Conservation (phyloP, 2,888 invertebrate genomes). For the Hipparchia sbordonii region DNA sequence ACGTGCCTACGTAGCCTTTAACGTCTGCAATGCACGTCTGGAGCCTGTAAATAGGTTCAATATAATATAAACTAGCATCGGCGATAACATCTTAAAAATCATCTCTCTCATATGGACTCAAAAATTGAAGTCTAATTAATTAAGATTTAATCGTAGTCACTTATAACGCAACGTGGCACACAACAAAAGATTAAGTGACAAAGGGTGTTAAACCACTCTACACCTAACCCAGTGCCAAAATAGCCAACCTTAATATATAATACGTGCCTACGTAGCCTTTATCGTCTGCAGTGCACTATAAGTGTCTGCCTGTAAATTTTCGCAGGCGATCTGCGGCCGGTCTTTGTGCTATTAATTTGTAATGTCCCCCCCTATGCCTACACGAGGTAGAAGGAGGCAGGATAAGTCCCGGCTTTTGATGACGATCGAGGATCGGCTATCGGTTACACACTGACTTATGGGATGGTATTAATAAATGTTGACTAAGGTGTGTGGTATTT, state of each 20-base stretch:
- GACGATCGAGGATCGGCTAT: slow-evolving; percentile 38
- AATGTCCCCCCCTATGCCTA: slow-evolving; percentile 70
- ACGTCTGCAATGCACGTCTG: slow-evolving; percentile 65
- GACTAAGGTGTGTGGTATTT: slow-evolving; percentile 4
- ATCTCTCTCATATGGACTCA: not conserved
- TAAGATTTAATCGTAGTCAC: not conserved
- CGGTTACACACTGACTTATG: slow-evolving; percentile 33
- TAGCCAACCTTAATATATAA: slow-evolving; percentile 47
- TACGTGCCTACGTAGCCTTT: slow-evolving; percentile 53
- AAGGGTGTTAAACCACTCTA: slow-evolving; percentile 38
- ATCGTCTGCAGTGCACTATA: slow-evolving; percentile 64
- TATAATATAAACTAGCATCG: not conserved
- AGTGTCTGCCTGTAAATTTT: slow-evolving; percentile 80
- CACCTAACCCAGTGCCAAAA: slow-evolving; percentile 45
- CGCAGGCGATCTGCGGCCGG: slow-evolving; percentile 79
- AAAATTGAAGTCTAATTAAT: not conserved
- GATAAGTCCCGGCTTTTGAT: slow-evolving; percentile 52
- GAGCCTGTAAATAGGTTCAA: slow-evolving; percentile 67
- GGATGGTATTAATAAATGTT: slow-evolving; percentile 24
- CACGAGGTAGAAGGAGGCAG: slow-evolving; percentile 51
- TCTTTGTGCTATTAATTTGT: slow-evolving; percentile 83
- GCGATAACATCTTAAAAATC: not conserved
- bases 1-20: slow-evolving; percentile 54
- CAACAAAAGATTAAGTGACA: slow-evolving; percentile 32
- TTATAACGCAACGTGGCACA: slow-evolving; percentile 6